Base-by-base conservation (phyloP, 53 echinoderm and acorn worm species). In the Holothuria scabra region DNA sequence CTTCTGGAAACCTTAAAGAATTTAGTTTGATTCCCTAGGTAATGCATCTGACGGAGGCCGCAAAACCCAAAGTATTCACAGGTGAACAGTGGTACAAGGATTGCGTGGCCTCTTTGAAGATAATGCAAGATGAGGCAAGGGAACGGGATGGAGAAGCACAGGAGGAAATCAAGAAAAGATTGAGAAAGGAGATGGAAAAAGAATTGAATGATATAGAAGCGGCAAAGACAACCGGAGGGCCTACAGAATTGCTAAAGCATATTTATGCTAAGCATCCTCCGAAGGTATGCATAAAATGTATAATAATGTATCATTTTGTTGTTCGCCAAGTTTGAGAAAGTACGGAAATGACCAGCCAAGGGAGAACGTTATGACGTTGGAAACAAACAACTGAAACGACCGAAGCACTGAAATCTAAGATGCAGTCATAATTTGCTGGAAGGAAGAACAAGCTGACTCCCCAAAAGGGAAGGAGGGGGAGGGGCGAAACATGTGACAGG, bases 241-340 rank as follows among this genome's bases (percentile, higher is more conserved):
- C 32, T 8, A 48, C 30, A 34, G 46, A 83, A 49, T 49, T 63
- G 9, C 30, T 67, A 22, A 83, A 66, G 56, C 68, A 83, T 26
- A 46, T 83, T 14, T 83, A 83, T 57, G 52, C 66, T 9, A 83
- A 83, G 25, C 84, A 83, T 33, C 65, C 84, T 67, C 84, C 84
- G 8, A 83, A 83, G 66, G 71, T 70, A 34, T 24, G 18, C 20
- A 28, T 56, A 2, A 46, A 79, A 60, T 5, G 5, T 60, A 60
- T 60, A 0, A 23, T 9, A 79, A 60, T 5, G 5, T 60, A 60
- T 60, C 0, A 23, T 9, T 23, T 26, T 60, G 18, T 14, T 2
- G 61, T 8, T 5, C 7, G 11, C 61, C 61, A 60, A 60, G 22
- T 60, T 4, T 41, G 41, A 41, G 41, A 4, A 4, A n/a, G n/a